Percentiles rank a stretch among this genome's conserved stretches.
phyloP scores from a whole-genome alignment of 2,113 vertebrate species.

The Gracilinanus agilis region DNA sequence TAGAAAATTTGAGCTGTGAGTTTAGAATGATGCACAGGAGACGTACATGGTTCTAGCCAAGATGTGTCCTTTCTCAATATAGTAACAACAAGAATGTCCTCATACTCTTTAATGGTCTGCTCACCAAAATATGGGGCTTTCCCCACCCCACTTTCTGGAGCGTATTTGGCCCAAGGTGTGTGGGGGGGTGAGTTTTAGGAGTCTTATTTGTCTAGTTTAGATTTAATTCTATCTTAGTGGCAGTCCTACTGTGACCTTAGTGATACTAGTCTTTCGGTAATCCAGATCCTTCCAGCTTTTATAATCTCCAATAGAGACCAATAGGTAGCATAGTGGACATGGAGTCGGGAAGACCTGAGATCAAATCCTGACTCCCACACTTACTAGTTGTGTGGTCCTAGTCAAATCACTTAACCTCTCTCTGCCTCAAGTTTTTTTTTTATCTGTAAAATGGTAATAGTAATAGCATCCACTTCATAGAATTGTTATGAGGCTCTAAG shows the following conservation, averaged over 20 bases:
- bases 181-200: not conserved
- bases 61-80: conserved; percentile 29
- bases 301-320: not conserved
- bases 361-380: not conserved
- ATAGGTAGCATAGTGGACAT: not conserved
- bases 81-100: conserved; percentile 43
- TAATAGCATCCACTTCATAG: not conserved
- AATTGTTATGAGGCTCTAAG: not conserved
- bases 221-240: not conserved
- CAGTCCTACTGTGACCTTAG: not conserved
- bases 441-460: not conserved
- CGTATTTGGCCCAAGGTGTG: not conserved
- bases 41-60: conserved; percentile 41
- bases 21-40: conserved; percentile 40
- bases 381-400: not conserved
- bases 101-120: not conserved
- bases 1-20: conserved; percentile 58
- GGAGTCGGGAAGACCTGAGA: not conserved
- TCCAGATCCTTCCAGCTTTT: not conserved
- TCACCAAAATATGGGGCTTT: not conserved
- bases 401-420: not conserved
- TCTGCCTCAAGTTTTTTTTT: not conserved
- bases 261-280: not conserved
- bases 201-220: not conserved
- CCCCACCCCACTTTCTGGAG: not conserved